Conservation (phyloP, 2,797 vertebrate genomes). For the Gymnothorax javanicus region DNA sequence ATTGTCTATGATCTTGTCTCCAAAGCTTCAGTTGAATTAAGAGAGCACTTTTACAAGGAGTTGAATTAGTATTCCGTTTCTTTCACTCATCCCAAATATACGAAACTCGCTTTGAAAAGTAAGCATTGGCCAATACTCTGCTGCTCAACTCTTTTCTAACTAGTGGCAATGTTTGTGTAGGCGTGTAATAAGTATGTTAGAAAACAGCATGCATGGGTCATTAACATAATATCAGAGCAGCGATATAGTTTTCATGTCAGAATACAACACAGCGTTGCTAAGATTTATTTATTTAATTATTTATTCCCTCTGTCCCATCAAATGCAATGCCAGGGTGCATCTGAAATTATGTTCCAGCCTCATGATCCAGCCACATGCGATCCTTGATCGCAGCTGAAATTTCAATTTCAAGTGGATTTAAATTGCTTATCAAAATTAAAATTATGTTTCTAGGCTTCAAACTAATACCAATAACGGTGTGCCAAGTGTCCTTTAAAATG, state of each 20-base stretch:
- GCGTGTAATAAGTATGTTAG: neutral
- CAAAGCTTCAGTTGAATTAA: slow-evolving; percentile 9
- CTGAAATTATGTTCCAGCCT: neutral
- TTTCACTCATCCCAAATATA: neutral
- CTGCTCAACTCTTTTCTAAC: neutral
- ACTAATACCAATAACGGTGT: neutral
- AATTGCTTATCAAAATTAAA: neutral
- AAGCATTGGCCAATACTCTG: neutral
- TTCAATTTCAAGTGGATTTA: neutral
- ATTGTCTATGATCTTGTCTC: slow-evolving; percentile 19
- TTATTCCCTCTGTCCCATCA: neutral
- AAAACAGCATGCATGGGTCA: neutral
- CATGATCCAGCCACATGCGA: neutral
- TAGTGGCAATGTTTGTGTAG: neutral
- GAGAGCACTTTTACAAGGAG: neutral
- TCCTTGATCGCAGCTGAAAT: neutral
- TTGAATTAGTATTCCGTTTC: neutral
- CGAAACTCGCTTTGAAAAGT: neutral
- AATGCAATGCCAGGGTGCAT: neutral
- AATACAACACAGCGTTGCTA: neutral
- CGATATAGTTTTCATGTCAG: neutral
- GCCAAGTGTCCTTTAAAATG: neutral
- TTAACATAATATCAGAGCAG: neutral
- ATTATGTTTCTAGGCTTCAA: neutral
- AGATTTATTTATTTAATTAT: neutral